A percentile compares a stretch with the other conserved stretches of the same genome.
These are phyloP conservation scores for Leptopilina syphax DNA, from an alignment of 2,888 invertebrate genomes.

Conservation along the genomic window DNA sequence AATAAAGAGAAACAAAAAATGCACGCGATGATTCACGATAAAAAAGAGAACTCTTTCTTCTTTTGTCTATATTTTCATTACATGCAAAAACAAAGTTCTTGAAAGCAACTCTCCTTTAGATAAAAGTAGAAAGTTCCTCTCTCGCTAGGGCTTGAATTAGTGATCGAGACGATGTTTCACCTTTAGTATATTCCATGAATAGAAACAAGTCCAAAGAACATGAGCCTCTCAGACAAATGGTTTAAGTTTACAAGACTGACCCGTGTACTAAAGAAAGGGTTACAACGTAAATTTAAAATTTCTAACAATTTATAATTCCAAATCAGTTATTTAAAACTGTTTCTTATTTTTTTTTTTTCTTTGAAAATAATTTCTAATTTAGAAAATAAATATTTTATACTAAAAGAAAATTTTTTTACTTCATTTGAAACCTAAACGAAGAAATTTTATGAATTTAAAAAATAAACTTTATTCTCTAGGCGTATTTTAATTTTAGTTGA, in stretches of 20 bases:
- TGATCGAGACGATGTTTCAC: conserved; percentile 28
- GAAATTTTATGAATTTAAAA: no score
- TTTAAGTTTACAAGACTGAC: conserved; percentile 15
- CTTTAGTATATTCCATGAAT: conserved; percentile 39
- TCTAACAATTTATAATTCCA: no score
- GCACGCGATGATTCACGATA: not conserved
- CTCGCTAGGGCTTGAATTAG: conserved; percentile 18
- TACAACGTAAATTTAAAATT: no score
- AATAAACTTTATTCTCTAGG: no score
- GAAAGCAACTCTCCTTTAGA: conserved; percentile 31
- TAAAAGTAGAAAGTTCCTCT: conserved; percentile 32
- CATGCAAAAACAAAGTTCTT: not conserved
- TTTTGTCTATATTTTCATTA: not conserved
- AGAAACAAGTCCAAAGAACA: conserved; percentile 15
- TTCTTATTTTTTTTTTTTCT: no score
- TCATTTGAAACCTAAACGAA: no score
- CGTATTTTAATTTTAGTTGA: not conserved
- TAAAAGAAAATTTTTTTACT: no score
- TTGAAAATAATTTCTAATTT: no score
- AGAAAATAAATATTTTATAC: no score
- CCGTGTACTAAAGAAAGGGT: not conserved
- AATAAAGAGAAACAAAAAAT: not conserved
- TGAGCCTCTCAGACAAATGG: not conserved
- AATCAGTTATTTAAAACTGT: no score
- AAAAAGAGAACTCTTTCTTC: not conserved